Percentiles rank a stretch among this genome's conserved stretches.
Evolutionary conservation across 2,888 invertebrate species (phyloP).

Genomic region (Nomada hirtipes): DNA sequence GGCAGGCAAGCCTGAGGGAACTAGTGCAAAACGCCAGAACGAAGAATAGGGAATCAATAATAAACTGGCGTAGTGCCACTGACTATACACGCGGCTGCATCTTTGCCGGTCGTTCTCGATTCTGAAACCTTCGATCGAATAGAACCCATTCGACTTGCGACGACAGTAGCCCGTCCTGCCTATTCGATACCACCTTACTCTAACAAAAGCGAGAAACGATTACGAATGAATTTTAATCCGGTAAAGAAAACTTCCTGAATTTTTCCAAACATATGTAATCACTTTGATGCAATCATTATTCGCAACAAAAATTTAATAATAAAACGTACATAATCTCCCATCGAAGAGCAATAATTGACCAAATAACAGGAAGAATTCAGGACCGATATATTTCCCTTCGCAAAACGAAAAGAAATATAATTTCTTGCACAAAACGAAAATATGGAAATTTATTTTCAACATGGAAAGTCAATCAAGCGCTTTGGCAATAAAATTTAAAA

Average conservation of each 20-base stretch:
- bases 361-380: no score
- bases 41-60: constrained; percentile 52
- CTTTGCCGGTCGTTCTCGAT: constrained; percentile 14
- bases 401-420: no score
- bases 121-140: constrained; percentile 30
- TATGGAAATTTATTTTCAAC: no score
- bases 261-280: not conserved
- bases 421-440: no score
- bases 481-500: no score
- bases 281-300: no score
- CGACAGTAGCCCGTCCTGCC: not conserved
- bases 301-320: no score
- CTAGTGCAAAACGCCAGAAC: constrained; percentile 24
- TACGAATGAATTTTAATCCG: not conserved
- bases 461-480: no score
- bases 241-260: not conserved
- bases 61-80: constrained; percentile 52
- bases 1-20: constrained; percentile 7
- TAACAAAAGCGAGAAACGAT: not conserved
- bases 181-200: not conserved
- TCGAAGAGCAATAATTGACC: no score
- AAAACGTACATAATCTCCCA: no score
- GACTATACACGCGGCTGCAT: constrained; percentile 44
- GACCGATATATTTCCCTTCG: no score
- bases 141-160: constrained; percentile 1